Evolutionary conservation across 2,888 invertebrate genomes (phyloP), one percentile per base, ranked within the genome.

Genomic region (Brassicogethes aeneus): DNA sequence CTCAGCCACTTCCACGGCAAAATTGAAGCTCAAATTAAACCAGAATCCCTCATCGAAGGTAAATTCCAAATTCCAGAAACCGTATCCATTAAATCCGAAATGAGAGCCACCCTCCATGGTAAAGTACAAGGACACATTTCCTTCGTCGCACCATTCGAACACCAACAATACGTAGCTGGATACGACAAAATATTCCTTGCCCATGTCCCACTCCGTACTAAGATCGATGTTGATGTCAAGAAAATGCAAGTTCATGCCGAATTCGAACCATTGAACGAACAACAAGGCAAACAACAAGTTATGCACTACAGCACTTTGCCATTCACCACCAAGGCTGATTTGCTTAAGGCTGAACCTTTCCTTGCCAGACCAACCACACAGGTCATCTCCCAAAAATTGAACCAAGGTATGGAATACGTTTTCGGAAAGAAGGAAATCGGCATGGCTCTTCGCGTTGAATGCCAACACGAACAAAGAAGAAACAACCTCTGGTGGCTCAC

Each of bases 271-370:
- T 70, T 74, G 15, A 68, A 73, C 47, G 64, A 70, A n/a, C 70
- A 74, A 16, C 67, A 73, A 47, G 70, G 73, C 33, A 69, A 74
- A 32, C 63, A 66, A 13, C 72, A 70, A 15, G 49, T 80, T 8
- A 57, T 72, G 33, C 78, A 81, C 53, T 71, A 66, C 60, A 78
- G 77, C 53, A 70, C 74, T 1, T 70, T 73, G 68, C 82, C 83
- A 3, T 83, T 77, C 63, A 76, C 77, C 8, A 61, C 76, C 1
- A 69, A 65, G 46, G 72, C 75, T 53, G 71, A 77, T 53, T 74
- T 77, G 51, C 68, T 75, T 23, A 62, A 69, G n/a, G 56, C 76
- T 29, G 64, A 71, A 30, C 72, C 80, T 8, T 7, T 37, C 10
- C n/a, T n/a, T 10, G 5, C n/a, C n/a, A 37, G 37, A 23, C 17